Evolutionary conservation across 2,888 invertebrate genomes (phyloP), one percentile per base, ranked within the genome.

Genomic region (Rotaria socialis): DNA sequence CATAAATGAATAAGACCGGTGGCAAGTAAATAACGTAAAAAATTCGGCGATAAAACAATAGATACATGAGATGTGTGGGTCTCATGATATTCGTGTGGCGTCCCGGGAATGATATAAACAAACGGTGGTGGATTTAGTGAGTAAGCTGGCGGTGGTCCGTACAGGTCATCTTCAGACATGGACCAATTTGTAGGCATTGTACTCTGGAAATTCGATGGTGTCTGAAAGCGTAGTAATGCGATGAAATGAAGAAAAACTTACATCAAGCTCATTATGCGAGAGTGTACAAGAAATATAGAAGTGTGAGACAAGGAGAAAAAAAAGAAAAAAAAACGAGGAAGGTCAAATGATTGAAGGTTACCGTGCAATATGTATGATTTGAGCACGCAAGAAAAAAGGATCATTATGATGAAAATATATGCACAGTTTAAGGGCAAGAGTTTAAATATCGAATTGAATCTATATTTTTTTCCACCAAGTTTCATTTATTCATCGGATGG

Each of bases 351-450:
- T 67, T 67, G 67, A 41, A 67, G 67, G 67, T 67, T 27, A 67
- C 35, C 52, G 14, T 16, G 67, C 35, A 67, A 67, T 14, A 67
- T 27, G 19, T 35, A 19, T 67, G 67, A 41, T 19, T 35, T 27
- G 35, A 67, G 35, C 27, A 35, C 35, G 35, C 16, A 5, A 19
- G 35, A 67, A 67, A 19, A 67, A 67, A 67, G 67, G 67, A 67
- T 67, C 67, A 67, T 67, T 35, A 67, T 67, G 67, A 67, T 67
- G 67, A 67, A 67, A 67, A 67, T 60, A 67, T 67, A 67, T 35
- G 35, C 35, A 67, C 27, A 35, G 35, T 67, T 11, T 67, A 67
- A 67, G 67, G 67, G 35, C 67, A 67, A 67, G 35, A 67, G 67
- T 35, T 41, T 67, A 35, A 27, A 11, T 67, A 67, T 41, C 67